Evolutionary conservation across 2,888 invertebrate species (phyloP).

Genomic region (Epirrhoe alternata): DNA sequence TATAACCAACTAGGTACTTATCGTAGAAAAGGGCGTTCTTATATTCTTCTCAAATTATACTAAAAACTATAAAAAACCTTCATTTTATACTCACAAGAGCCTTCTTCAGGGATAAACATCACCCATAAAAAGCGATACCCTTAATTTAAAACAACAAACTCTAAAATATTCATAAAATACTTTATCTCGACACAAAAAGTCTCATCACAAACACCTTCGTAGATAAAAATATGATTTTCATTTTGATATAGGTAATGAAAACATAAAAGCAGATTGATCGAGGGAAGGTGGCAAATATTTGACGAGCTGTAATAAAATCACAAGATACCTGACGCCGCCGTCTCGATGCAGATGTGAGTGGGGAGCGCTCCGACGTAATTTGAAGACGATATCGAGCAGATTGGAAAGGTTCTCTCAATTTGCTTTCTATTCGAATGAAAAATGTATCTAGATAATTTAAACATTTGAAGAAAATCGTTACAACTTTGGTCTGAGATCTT

Average conservation of each 20-base stretch:
- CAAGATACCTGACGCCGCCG: slow-evolving; percentile 60
- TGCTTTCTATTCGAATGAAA: slow-evolving; percentile 1
- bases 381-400: slow-evolving; percentile 10
- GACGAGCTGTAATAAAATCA: slow-evolving; percentile 68
- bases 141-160: too few relatives aligned
- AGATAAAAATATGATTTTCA: slow-evolving; percentile 36
- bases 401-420: slow-evolving; percentile 15
- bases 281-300: slow-evolving; percentile 64
- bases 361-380: slow-evolving; percentile 10
- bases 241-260: slow-evolving; percentile 39
- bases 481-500: background rate
- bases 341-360: slow-evolving; percentile 24
- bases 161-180: background rate
- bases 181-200: background rate
- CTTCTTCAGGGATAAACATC: too few relatives aligned
- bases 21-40: too few relatives aligned
- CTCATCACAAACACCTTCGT: slow-evolving; percentile 23
- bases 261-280: slow-evolving; percentile 40
- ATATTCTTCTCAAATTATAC: too few relatives aligned
- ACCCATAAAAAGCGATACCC: too few relatives aligned
- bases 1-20: background rate
- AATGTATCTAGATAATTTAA: background rate
- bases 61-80: too few relatives aligned
- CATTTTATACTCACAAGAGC: too few relatives aligned
- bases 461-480: background rate